Conservation (phyloP, 35 echinoderm and acorn worm species). For the Hemicentrotus pulcherrimus region DNA sequence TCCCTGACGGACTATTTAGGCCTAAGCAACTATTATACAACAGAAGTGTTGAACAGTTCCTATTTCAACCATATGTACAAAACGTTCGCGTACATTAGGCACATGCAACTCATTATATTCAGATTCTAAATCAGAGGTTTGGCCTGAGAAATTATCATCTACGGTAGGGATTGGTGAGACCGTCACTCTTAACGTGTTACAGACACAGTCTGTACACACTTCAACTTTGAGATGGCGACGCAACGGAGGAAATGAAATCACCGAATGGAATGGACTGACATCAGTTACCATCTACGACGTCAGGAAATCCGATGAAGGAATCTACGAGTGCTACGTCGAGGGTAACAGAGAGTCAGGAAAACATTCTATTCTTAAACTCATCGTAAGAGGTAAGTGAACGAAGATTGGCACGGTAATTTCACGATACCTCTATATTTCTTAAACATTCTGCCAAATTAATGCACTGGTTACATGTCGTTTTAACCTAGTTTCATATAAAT, state of each 20-base stretch:
- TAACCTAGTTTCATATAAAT: too few species aligned
- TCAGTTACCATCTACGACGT: constrained; percentile 31
- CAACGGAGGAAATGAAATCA: constrained; percentile 45
- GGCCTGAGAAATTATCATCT: constrained; percentile 9
- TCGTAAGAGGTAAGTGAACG: constrained; percentile 64
- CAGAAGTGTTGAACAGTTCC: too few species aligned
- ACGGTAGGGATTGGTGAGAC: constrained; percentile 40
- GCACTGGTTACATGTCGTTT: too few species aligned
- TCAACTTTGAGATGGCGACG: constrained; percentile 53
- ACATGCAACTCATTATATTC: not conserved
- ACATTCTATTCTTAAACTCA: constrained; percentile 58
- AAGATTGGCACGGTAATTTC: not conserved
- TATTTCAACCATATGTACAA: too few species aligned
- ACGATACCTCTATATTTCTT: too few species aligned
- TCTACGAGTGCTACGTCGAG: constrained; percentile 69
- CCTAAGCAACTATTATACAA: too few species aligned
- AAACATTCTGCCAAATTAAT: too few species aligned
- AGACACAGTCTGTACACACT: not conserved
- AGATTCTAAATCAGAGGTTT: constrained; percentile 40
- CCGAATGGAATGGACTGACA: constrained; percentile 48
- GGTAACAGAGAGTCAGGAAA: not conserved
- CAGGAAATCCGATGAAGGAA: constrained; percentile 58
- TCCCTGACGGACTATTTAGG: too few species aligned
- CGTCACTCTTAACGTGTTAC: not conserved
- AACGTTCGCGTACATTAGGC: too few species aligned